Conservation (phyloP, 2,797 vertebrate genomes). For the Falco peregrinus region DNA sequence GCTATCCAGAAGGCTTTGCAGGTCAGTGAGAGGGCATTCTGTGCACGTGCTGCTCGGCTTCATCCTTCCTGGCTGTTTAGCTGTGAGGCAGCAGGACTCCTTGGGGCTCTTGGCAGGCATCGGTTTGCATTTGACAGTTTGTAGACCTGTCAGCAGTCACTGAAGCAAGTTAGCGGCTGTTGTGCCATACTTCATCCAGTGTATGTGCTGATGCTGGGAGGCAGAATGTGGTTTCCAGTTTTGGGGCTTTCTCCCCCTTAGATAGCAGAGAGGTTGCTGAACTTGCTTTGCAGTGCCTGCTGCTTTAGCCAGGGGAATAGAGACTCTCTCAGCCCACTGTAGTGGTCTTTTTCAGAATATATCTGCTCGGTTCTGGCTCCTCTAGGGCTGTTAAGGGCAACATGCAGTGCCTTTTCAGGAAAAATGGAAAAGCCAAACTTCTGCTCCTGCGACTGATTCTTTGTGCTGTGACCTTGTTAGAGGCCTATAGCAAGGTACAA, state of each 20-base stretch:
- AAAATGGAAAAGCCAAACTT: neutral
- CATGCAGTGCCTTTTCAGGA: accelerated
- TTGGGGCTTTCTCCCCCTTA: neutral
- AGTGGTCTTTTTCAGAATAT: neutral
- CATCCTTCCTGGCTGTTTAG: neutral
- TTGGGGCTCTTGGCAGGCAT: neutral
- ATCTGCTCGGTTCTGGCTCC: neutral
- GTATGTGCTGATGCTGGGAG: accelerated
- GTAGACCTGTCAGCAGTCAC: neutral
- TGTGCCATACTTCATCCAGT: accelerated
- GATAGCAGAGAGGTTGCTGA: neutral
- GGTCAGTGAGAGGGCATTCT: slow-evolving; percentile 71
- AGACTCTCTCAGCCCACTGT: accelerated
- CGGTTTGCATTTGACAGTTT: neutral
- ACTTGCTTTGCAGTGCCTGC: neutral
- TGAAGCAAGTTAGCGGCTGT: neutral
- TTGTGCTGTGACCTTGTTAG: neutral
- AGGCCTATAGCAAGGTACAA: too few species aligned
- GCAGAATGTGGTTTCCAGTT: neutral
- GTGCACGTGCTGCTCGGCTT: too few species aligned
- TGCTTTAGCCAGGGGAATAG: neutral
- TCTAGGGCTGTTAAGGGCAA: neutral
- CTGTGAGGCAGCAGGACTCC: neutral
- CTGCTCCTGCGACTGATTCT: neutral
- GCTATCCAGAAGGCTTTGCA: slow-evolving; percentile 92